These are phyloP conservation scores for Steinernema carpocapsae DNA, from an alignment of 2,888 invertebrate genomes.

Conservation along the genomic window DNA sequence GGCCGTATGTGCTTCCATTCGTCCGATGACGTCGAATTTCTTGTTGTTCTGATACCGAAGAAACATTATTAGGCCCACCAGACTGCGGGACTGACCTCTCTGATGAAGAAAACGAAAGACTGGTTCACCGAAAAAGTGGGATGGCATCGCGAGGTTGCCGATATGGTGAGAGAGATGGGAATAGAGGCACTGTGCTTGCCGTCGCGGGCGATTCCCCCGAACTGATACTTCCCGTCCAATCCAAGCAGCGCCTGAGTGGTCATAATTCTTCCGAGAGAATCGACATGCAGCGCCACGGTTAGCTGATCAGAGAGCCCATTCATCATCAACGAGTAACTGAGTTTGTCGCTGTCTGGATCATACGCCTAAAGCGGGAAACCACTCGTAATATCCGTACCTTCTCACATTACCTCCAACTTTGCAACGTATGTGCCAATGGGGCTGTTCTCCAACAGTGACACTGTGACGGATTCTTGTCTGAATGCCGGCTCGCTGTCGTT, in stretches of 20 bases:
- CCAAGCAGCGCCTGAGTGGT: conserved; percentile 1
- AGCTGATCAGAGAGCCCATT: conserved; percentile 16
- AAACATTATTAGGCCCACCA: neutral
- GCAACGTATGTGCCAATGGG: conserved; percentile 21
- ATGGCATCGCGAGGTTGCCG: conserved; percentile 18
- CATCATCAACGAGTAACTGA: conserved; percentile 23
- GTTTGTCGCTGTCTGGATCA: conserved; percentile 24
- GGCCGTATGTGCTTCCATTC: neutral
- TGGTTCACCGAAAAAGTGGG: neutral
- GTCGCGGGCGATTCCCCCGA: conserved; percentile 2
- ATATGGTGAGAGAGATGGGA: conserved; percentile 10
- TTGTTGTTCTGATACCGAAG: neutral
- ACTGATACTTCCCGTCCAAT: conserved; percentile 26
- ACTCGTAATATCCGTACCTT: too few species aligned
- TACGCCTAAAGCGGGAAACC: neutral
- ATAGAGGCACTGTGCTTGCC: conserved; percentile 23
- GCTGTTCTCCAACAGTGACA: neutral
- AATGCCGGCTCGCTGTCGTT: conserved; percentile 14
- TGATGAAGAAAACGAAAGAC: conserved; percentile 18
- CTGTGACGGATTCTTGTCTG: neutral
- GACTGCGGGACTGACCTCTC: neutral
- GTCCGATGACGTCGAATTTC: neutral
- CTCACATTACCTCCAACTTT: neutral
- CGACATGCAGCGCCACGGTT: neutral
- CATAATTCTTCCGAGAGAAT: neutral